Evolutionary conservation across 2,888 invertebrate genomes (phyloP), one percentile per base, ranked within the genome.

Genomic region (Liposcelis brunnea): DNA sequence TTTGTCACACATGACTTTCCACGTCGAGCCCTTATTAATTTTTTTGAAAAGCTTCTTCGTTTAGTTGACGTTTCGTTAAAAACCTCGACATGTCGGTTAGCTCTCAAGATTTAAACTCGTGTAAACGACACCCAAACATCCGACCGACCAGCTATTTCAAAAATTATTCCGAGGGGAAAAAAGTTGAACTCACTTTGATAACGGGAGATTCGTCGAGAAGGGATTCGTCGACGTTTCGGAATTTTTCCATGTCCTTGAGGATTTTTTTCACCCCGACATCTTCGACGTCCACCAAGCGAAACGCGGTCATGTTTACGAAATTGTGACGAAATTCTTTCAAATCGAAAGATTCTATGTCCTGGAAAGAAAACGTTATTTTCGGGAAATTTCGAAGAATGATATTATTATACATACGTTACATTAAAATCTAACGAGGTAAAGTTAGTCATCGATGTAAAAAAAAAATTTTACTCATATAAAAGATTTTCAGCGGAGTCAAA

Each of bases 271-370:
- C 83, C 54, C 75, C 74, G 31, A 78, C 73, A 21, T 82, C 78
- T 46, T 78, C 80, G 2, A 84, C 72, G 59, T 89, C 86, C 2
- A 89, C 86, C 51, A 93, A 67, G 37, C 91, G 72, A 69, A 89
- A 91, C 1, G 90, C 87, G n/a, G 90, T 91, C 68, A 93, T 87
- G 63, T 93, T 93, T 34, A 91, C 90, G 37, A 82, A 80, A 59
- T 93, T 93, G 67, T 93, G 90, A 59, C 84, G 84, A 63, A 90
- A 93, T 59, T 87, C 87, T 62, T 87, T 87, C 49, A 89, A 65
- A 56, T 87, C 86, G 56, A 82, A 86, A 10, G 85, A 76, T 59
- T 87, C 87, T 59, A 87, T 75, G 56, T 87, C 87, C 87, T 87
- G 61, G 2, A 59, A 58, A 19, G 8, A 26, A 26, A 26, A 26